A percentile compares a stretch with the other conserved stretches of the same genome.
Evolutionary conservation across 1,140 invertebrate genomes (phyloP).

Genomic region (Helicoverpa armigera): DNA sequence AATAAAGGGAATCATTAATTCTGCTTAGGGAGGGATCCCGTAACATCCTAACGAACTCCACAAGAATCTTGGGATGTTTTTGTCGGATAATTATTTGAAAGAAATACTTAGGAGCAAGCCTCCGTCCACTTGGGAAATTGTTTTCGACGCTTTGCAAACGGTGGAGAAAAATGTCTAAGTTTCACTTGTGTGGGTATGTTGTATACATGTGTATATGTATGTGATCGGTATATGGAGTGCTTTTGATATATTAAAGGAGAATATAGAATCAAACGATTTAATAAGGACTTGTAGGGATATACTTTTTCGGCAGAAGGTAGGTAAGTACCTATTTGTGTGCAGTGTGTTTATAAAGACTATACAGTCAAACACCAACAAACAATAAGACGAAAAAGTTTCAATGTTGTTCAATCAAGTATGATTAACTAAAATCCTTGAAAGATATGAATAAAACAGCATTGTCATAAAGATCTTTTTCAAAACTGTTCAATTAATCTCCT

Average conservation of each 20-base stretch:
- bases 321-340: no score
- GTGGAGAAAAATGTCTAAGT: conserved; percentile 45
- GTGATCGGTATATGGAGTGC: not conserved
- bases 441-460: no score
- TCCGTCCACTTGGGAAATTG: conserved; percentile 64
- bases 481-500: no score
- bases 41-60: conserved; percentile 82
- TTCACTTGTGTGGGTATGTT: conserved; percentile 1
- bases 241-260: no score
- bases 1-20: conserved; percentile 86
- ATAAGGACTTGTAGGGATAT: not conserved
- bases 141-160: conserved; percentile 51
- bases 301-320: no score
- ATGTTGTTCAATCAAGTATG: no score
- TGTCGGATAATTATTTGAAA: conserved; percentile 84
- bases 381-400: no score
- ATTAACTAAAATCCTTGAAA: no score
- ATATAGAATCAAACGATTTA: not conserved
- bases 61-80: conserved; percentile 83
- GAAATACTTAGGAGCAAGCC: conserved; percentile 70
- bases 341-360: no score
- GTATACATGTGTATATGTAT: not conserved
- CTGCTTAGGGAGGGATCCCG: conserved; percentile 80
- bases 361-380: no score
- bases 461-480: no score